phyloP scores from a whole-genome alignment of 2,888 invertebrate genomes.

The Monochamus alternatus region DNA sequence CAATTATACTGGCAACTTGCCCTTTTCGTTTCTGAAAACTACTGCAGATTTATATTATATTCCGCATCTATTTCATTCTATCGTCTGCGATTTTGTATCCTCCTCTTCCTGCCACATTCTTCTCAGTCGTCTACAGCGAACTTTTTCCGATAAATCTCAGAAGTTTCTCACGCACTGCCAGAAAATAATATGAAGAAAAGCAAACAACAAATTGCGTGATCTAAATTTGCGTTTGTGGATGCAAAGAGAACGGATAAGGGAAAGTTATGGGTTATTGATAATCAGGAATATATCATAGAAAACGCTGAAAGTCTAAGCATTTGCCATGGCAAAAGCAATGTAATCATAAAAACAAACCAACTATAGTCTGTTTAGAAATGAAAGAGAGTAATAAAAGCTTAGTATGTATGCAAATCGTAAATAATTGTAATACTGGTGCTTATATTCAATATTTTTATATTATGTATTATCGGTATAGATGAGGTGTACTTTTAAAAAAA shows the following conservation, averaged over 20 bases:
- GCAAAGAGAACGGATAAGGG: constrained; percentile 5
- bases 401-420: too few relatives aligned
- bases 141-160: constrained; percentile 1
- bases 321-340: neutral
- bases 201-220: constrained; percentile 15
- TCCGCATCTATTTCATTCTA: neutral
- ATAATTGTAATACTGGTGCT: too few relatives aligned
- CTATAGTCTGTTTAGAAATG: too few relatives aligned
- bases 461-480: too few relatives aligned
- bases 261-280: constrained; percentile 21
- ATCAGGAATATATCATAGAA: neutral
- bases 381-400: too few relatives aligned
- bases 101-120: constrained; percentile 7
- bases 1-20: too few relatives aligned
- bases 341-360: neutral
- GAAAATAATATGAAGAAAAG: constrained; percentile 4
- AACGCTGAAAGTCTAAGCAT: neutral
- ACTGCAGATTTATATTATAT: neutral
- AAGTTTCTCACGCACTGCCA: constrained; percentile 25
- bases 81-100: constrained; percentile 10
- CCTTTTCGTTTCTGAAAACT: too few relatives aligned
- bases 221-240: neutral
- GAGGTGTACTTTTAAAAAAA: too few relatives aligned
- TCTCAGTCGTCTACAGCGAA: constrained; percentile 20
- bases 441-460: too few relatives aligned